Percentiles rank a stretch among this genome's conserved stretches.
Conservation (phyloP, 2,113 vertebrate genomes). For the Albula goreensis region DNA sequence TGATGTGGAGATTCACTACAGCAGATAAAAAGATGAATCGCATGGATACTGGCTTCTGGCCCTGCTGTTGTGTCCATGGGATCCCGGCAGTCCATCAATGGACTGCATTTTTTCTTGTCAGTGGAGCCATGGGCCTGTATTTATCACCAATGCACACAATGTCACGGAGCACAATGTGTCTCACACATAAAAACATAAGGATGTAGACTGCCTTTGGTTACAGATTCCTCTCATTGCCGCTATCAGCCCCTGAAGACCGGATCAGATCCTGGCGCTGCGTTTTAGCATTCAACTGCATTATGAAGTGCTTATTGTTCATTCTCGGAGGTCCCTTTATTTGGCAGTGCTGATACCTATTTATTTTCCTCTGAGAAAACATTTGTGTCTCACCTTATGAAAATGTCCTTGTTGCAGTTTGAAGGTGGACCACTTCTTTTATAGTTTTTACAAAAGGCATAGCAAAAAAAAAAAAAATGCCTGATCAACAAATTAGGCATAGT, state of each 20-base stretch:
- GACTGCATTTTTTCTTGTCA: not conserved
- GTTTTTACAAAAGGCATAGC: not conserved
- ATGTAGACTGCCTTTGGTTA: constrained; percentile 16
- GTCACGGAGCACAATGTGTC: not conserved
- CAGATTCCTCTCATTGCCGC: not conserved
- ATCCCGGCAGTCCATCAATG: not conserved
- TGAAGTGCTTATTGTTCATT: not conserved
- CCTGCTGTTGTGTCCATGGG: not conserved
- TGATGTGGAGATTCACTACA: not conserved
- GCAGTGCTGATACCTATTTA: not conserved
- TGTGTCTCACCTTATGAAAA: not conserved
- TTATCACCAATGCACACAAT: not conserved
- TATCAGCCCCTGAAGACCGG: not conserved
- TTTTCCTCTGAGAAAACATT: not conserved
- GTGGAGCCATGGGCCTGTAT: not conserved
- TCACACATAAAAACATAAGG: constrained; percentile 15
- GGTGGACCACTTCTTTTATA: not conserved
- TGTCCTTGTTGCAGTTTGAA: not conserved
- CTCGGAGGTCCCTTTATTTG: not conserved
- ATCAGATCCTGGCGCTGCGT: not conserved
- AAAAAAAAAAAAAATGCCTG: not conserved
- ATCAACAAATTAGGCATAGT: not conserved
- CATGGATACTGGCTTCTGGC: not conserved
- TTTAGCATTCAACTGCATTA: not conserved
- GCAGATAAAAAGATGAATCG: not conserved